Base-by-base conservation (phyloP, 2,888 invertebrate species). In the Steinernema scapterisci region DNA sequence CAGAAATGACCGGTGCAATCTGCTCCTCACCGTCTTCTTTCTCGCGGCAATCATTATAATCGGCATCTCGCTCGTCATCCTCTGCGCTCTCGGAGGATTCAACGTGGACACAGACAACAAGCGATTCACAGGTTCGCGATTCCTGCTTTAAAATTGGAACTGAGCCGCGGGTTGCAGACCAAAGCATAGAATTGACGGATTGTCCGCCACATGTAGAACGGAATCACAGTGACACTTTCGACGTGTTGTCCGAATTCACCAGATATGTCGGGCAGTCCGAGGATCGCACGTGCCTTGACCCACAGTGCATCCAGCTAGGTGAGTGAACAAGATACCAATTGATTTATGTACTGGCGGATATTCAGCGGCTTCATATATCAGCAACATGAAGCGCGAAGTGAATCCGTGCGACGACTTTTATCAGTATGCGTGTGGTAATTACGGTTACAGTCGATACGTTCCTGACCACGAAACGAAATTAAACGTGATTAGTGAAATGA, bases 361-460 rank as follows among this genome's bases (percentile, higher is more conserved):
- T 63, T 21, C n/a, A 63, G 63, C 31, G 13, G 31, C 31, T n/a
- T 16, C 63, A 63, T 63, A 63, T 38, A 16, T 63, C 7, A 13
- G 27, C 16, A 63, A 63, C 31, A 63, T 63, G 63, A 63, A 63
- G 31, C 23, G 19, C 2, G 63, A 63, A 7, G 63, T 63, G 16
- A 38, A 31, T 63, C 63, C 63, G 2, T 63, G 63, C 31, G 63
- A 63, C 31, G 38, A 63, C 63, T 63, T 63, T 38, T 63, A 63
- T 31, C 27, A 63, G 63, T 63, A 63, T n/a, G 63, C 63, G 11
- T 63, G 63, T 25, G 63, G 63, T 1, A 63, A 63, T n/a, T 63
- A 63, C 31, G 63, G 31, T 6, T 16, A 27, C 31, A 63, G 38
- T 16, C 63, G 63, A 9, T 63, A 63, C 31, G 63, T 63, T 1